Evolutionary conservation across 2,797 vertebrate species (phyloP).

Genomic region (Benthosema pterotum): DNA sequence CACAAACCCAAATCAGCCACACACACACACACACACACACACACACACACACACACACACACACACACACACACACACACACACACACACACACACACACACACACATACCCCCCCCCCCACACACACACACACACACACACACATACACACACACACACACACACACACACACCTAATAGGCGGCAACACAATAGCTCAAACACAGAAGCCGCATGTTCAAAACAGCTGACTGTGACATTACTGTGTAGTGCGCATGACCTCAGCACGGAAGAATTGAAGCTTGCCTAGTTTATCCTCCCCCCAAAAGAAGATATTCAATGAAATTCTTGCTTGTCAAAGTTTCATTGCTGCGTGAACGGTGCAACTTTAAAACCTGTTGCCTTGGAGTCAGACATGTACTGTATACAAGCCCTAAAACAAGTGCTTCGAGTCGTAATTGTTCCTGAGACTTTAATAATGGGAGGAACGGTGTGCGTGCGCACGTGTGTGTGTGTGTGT

Average conservation of each 20-base stretch:
- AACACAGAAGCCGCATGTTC: conserved; percentile 57
- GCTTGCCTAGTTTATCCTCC: conserved; percentile 3
- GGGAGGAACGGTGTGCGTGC: background rate
- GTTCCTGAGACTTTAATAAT: background rate
- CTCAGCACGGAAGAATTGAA: conserved; percentile 36
- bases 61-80: no score
- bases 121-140: no score
- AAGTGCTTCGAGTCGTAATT: background rate
- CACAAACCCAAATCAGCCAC: conserved; percentile 33
- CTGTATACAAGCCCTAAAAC: no score
- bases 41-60: no score
- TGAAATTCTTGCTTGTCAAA: conserved; percentile 1
- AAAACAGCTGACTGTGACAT: conserved; percentile 65
- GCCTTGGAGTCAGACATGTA: conserved; percentile 22
- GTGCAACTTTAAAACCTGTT: conserved; percentile 58
- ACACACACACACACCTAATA: conserved; percentile 28
- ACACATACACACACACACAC: no score
- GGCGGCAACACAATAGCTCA: conserved; percentile 60
- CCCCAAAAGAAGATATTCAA: conserved; percentile 25
- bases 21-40: no score
- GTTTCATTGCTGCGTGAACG: background rate
- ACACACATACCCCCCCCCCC: no score
- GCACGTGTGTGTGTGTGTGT: conserved; percentile 22
- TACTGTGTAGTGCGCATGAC: conserved; percentile 44
- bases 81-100: no score